Conservation (phyloP, 2,113 vertebrate species). For the Heptranchias perlo region DNA sequence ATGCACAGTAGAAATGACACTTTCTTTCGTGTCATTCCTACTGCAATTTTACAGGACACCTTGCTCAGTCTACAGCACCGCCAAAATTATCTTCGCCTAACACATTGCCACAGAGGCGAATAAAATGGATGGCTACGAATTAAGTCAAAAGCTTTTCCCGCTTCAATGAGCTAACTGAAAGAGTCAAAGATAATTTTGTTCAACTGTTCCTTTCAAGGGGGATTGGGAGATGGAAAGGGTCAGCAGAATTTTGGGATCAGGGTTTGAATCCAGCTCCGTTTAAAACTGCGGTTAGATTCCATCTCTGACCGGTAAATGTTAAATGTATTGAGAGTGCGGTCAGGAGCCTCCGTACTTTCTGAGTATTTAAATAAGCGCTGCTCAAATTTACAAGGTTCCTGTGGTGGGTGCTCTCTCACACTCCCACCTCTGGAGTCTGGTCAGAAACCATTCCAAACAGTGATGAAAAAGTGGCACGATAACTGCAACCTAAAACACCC, state of each 20-base stretch:
- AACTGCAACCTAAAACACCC: too few relatives aligned
- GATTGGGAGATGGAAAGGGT: background rate
- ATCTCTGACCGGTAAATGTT: background rate
- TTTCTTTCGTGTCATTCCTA: background rate
- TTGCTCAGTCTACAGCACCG: background rate
- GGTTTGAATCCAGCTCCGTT: background rate
- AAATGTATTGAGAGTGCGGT: background rate
- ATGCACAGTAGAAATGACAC: background rate
- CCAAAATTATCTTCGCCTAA: background rate
- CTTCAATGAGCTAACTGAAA: background rate
- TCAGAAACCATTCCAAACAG: background rate
- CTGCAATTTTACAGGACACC: background rate
- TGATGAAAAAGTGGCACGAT: too few relatives aligned
- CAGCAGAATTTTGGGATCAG: background rate
- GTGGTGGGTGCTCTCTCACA: background rate
- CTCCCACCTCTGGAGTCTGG: background rate
- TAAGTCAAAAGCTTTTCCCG: background rate
- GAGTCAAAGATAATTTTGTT: slow-evolving; percentile 10
- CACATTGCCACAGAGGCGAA: too few relatives aligned
- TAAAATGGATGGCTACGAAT: background rate
- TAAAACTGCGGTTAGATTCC: background rate
- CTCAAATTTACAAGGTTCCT: background rate
- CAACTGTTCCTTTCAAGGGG: background rate
- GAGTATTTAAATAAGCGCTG: background rate
- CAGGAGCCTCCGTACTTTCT: background rate